Percentiles rank a stretch among this genome's conserved stretches.
These are phyloP conservation scores for Chlorops oryzae DNA, from an alignment of 1,140 invertebrate genomes.

Conservation along the genomic window DNA sequence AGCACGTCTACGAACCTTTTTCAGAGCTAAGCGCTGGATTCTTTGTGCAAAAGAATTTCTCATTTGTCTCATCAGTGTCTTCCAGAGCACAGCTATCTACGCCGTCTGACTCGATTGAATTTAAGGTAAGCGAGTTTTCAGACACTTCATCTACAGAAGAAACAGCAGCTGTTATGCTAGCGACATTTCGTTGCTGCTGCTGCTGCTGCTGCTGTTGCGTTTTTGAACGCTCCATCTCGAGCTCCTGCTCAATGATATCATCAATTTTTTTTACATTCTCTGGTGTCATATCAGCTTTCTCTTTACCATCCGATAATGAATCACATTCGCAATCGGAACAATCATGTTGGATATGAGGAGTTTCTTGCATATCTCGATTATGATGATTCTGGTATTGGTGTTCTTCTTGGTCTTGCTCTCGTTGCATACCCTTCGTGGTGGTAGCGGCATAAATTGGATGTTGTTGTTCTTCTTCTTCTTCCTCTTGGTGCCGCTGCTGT, in stretches of 20 bases:
- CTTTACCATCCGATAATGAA: constrained; percentile 31
- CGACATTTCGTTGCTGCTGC: not conserved
- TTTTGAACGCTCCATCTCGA: not conserved
- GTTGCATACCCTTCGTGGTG: too few species aligned
- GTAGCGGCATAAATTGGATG: too few species aligned
- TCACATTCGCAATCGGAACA: constrained; percentile 12
- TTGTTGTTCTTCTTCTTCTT: too few species aligned
- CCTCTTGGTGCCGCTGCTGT: too few species aligned
- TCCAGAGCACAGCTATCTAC: too few species aligned
- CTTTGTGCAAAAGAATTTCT: constrained; percentile 39
- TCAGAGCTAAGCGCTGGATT: constrained; percentile 35
- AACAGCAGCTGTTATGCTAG: too few species aligned
- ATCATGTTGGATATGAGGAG: too few species aligned
- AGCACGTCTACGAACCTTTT: constrained; percentile 39
- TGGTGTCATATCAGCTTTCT: constrained; percentile 42
- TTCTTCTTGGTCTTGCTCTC: too few species aligned
- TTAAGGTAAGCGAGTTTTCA: constrained; percentile 8
- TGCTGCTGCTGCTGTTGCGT: not conserved
- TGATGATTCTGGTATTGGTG: too few species aligned
- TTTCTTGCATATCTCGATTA: too few species aligned
- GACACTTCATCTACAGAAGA: too few species aligned
- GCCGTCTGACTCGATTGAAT: too few species aligned
- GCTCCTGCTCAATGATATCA: constrained; percentile 33
- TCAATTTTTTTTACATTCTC: constrained; percentile 45
- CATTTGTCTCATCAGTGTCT: constrained; percentile 42